Conservation (phyloP, 1,140 invertebrate genomes). For the Coptotermes formosanus region DNA sequence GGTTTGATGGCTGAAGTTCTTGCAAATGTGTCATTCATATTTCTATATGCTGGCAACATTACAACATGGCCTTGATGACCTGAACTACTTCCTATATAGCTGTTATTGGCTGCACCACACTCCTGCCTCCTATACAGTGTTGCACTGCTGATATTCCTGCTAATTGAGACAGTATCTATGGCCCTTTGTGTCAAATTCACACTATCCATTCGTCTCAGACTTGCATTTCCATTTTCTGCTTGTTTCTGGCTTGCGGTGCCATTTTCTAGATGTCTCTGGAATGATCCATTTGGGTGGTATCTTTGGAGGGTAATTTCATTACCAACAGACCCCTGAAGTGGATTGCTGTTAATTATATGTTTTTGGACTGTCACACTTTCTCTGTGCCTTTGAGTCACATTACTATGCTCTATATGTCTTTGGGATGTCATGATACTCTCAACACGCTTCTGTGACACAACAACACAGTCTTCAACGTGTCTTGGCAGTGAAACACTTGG, state of each 20-base stretch:
- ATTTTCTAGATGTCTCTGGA: conserved; percentile 2
- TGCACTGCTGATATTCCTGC: not conserved
- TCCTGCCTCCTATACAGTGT: not conserved
- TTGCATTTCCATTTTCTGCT: not conserved
- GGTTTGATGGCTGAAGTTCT: conserved; percentile 28
- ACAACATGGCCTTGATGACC: not conserved
- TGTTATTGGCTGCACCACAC: not conserved
- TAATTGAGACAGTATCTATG: not conserved
- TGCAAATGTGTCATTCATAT: conserved; percentile 34
- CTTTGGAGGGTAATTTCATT: not conserved
- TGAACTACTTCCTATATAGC: too few relatives aligned
- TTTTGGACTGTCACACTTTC: not conserved
- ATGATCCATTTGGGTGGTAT: not conserved
- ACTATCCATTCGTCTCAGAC: not conserved
- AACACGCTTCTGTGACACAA: not conserved
- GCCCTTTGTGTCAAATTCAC: not conserved
- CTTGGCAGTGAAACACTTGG: conserved; percentile 1
- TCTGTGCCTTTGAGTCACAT: not conserved
- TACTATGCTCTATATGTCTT: not conserved
- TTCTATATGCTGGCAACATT: conserved; percentile 28
- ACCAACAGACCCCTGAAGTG: not conserved
- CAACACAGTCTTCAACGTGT: not conserved
- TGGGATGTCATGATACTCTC: too few relatives aligned
- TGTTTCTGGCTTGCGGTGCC: conserved; percentile 18
- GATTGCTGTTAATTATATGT: not conserved